Evolutionary conservation across 2,888 invertebrate genomes (phyloP).

Genomic region (Caenorhabditis doughertyi): DNA sequence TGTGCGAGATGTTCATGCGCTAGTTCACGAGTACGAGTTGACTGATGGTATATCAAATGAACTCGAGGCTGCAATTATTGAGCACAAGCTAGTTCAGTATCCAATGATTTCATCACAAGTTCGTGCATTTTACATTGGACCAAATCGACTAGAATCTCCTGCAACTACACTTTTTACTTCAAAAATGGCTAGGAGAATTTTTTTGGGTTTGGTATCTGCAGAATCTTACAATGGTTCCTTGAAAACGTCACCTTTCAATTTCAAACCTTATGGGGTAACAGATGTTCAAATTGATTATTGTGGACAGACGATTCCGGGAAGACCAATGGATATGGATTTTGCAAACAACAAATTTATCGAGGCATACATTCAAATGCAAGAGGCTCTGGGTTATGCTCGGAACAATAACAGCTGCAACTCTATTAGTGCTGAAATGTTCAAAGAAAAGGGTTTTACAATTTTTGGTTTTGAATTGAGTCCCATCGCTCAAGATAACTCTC

Average conservation of each 20-base stretch:
- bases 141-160: constrained; percentile 1
- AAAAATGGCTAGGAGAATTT: constrained; percentile 9
- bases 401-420: constrained; percentile 3
- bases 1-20: too few relatives aligned
- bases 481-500: background rate
- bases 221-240: constrained; percentile 18
- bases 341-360: background rate
- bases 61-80: background rate
- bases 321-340: too few relatives aligned
- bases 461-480: constrained; percentile 34
- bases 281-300: constrained; percentile 21
- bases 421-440: background rate
- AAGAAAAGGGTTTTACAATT: too few relatives aligned
- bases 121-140: constrained; percentile 4
- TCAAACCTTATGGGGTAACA: background rate
- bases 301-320: constrained; percentile 2
- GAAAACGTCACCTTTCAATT: constrained; percentile 8
- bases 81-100: constrained; percentile 7
- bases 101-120: too few relatives aligned
- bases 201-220: constrained; percentile 9
- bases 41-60: constrained; percentile 21
- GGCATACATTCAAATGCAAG: constrained; percentile 1
- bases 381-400: constrained; percentile 1
- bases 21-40: too few relatives aligned
- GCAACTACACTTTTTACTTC: constrained; percentile 20